phyloP scores from a whole-genome alignment of 2,797 vertebrate genomes.

The Hypotaenidia philippensis region DNA sequence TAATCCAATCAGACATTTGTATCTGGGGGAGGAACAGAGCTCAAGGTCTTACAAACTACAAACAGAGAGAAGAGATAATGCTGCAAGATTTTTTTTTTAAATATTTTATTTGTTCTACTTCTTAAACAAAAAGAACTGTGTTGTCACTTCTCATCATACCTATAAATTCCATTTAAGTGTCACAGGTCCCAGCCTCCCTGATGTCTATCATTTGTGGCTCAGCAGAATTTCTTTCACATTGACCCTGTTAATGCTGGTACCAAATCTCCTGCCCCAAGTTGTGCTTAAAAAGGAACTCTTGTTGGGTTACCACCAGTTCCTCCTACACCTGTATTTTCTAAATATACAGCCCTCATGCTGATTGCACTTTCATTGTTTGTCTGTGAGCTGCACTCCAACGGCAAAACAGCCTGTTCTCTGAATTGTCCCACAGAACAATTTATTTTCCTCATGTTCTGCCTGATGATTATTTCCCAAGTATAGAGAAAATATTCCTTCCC shows the following conservation, averaged over 20 bases:
- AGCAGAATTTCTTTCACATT: not conserved
- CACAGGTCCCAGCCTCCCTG: not conserved
- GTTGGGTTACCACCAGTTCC: not conserved
- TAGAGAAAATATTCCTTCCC: not conserved
- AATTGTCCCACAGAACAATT: not conserved
- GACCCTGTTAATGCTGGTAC: not conserved
- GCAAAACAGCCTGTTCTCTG: not conserved
- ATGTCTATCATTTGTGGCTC: not conserved
- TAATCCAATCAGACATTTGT: slow-evolving; percentile 71
- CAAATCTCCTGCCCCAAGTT: not conserved
- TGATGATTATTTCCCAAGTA: not conserved
- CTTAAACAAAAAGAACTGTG: not conserved
- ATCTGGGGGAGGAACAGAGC: slow-evolving; percentile 73
- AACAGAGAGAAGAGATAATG: slow-evolving; percentile 43
- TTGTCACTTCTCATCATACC: not conserved
- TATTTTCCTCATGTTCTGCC: not conserved
- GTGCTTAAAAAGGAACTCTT: not conserved
- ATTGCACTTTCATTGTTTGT: not conserved
- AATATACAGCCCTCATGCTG: not conserved
- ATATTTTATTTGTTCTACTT: not conserved
- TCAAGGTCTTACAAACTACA: slow-evolving; percentile 70
- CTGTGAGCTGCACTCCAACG: accelerated
- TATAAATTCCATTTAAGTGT: not conserved
- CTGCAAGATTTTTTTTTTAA: not conserved
- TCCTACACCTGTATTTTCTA: not conserved